Percentiles rank a stretch among this genome's conserved stretches.
Conservation (phyloP, 2,888 invertebrate species). For the Trachelus tabidus region DNA sequence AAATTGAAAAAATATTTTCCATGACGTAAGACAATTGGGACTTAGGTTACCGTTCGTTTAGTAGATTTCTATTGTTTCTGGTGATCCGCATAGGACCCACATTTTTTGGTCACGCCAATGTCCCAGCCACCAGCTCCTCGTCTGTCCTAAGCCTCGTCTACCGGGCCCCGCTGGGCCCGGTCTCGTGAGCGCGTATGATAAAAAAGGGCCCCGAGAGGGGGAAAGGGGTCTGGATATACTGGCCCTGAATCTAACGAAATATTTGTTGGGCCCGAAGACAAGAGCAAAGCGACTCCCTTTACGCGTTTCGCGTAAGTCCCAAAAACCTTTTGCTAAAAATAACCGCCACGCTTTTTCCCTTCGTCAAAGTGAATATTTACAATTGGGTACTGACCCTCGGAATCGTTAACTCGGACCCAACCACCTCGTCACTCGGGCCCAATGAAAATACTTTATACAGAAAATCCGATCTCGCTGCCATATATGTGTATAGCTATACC, state of each 20-base stretch:
- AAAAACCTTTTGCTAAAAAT: not conserved
- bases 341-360: not conserved
- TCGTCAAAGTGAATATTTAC: not conserved
- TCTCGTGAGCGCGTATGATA: constrained; percentile 35
- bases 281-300: not conserved
- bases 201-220: constrained; percentile 26
- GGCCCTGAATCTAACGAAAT: constrained; percentile 48
- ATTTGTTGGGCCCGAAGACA: constrained; percentile 8
- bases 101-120: constrained; percentile 39
- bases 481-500: too few species aligned
- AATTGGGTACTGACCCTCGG: too few species aligned
- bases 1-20: too few species aligned
- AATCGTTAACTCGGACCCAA: too few species aligned
- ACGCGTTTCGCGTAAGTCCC: constrained; percentile 13
- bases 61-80: too few species aligned
- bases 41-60: too few species aligned
- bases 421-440: too few species aligned
- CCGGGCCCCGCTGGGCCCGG: constrained; percentile 26
- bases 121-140: constrained; percentile 17
- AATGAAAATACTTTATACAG: too few species aligned
- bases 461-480: too few species aligned
- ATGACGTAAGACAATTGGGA: too few species aligned
- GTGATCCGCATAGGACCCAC: not conserved
- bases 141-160: constrained; percentile 34
- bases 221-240: constrained; percentile 19